These are phyloP conservation scores for Gracilinanus agilis DNA, from an alignment of 2,113 vertebrate genomes.

Conservation along the genomic window DNA sequence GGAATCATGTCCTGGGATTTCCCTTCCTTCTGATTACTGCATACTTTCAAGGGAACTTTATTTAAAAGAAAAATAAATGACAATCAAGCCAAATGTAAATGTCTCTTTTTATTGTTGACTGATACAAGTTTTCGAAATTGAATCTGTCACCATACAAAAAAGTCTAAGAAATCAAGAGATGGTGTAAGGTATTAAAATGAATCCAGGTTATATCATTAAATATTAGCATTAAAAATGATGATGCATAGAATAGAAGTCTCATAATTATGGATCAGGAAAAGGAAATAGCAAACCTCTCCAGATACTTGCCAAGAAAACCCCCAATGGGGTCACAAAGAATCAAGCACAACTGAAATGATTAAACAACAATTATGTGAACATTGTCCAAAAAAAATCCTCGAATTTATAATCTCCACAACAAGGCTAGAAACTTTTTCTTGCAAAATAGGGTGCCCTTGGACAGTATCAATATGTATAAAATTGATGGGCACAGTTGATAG, in stretches of 20 bases:
- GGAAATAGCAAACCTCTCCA: too few relatives aligned
- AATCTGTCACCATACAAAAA: background rate
- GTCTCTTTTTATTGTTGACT: conserved; percentile 30
- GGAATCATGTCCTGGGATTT: conserved; percentile 65
- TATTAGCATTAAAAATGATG: conserved; percentile 57
- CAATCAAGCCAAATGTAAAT: conserved; percentile 79
- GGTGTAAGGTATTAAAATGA: background rate
- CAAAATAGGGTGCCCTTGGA: background rate
- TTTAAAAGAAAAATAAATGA: conserved; percentile 77
- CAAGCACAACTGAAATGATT: too few relatives aligned
- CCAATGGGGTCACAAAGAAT: too few relatives aligned
- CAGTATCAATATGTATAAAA: background rate
- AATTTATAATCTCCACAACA: background rate
- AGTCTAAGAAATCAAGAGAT: conserved; percentile 12
- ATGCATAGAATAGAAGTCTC: conserved; percentile 12
- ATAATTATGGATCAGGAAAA: conserved; percentile 4
- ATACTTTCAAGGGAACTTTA: conserved; percentile 64
- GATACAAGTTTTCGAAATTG: background rate
- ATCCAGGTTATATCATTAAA: background rate
- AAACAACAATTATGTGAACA: too few relatives aligned
- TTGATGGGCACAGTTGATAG: background rate
- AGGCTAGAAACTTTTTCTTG: background rate
- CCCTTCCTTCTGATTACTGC: conserved; percentile 58
- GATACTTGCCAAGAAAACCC: too few relatives aligned
- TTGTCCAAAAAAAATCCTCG: background rate